Base-by-base conservation (phyloP, 2,113 vertebrate genomes). In the Daphoenositta chrysoptera region DNA sequence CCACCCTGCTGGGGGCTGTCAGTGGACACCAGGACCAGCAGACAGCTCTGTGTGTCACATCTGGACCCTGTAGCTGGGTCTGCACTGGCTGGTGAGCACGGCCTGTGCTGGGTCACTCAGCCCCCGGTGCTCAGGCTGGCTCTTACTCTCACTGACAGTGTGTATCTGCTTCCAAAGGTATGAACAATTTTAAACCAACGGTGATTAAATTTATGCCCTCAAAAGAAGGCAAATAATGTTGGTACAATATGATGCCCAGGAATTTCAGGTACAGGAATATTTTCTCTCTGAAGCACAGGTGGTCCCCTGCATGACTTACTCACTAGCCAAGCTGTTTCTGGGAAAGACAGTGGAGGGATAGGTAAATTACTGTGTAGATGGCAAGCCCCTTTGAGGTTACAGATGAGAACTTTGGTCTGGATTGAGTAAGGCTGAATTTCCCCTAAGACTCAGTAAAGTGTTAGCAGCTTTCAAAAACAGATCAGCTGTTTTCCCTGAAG, bases 71-170 rank as follows among this genome's bases (percentile, higher is more conserved):
- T 0, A 20, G 37, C 31, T 0, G 8, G 37, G 5, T 60, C 48
- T 60, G 58, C 30, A 24, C 20, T 1, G 1, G 12, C 4, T 5
- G 4, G 14, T 30, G 31, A 68, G 10, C 9, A 13, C 26, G 30
- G 39, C 44, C 57, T 21, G 5, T 6, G 13, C 21, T 30, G 28
- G n/a, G 35, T 65, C 71, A 47, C 21, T 9, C 53, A 60, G 30
- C 1, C 2, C 35, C 60, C 1, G 1, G 20, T 24, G 66, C 45
- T 51, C 42, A 57, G n/a, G 5, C 42, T 53, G 37, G 44, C 17
- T 28, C 35, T 47, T 37, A 26, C 37, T 37, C 54, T 72, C 1
- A 1, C n/a, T 47, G 53, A 44, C 8, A 24, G 18, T 4, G 5
- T 7, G 1, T 12, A 60, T 13, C 18, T 42, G 9, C 48, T 71